Evolutionary conservation across 2,888 invertebrate species (phyloP), one percentile per base, ranked within the genome.

Genomic region (Drosophila leonis): DNA sequence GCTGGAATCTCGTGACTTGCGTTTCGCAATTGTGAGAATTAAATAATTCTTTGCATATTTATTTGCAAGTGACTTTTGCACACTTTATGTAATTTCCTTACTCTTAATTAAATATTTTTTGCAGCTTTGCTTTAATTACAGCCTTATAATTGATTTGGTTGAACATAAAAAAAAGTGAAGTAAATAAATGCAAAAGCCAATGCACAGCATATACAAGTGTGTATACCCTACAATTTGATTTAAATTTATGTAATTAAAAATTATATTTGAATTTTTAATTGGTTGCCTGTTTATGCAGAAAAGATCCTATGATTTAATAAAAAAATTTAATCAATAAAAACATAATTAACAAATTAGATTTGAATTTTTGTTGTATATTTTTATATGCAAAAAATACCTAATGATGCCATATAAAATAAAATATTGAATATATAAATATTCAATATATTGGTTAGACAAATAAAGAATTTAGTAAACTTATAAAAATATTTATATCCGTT

Each of bases 41-140:
- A 83, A 88, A 84, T 88, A 84, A 81, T 85, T 84, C 88, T 77
- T 88, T 84, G 83, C 85, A 88, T 88, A 84, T 85, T 88, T 87
- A 87, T 84, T 83, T 81, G 59, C 72, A 73, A 82, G 46, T 72
- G 65, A 15, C 65, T 65, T 15, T 65, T 78, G 64, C 51, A 18
- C 51, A 66, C 65, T 78, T 70, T 65, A 67, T 73, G 65, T 69
- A 76, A 84, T 83, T 84, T 87, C 83, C 83, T 82, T 71, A 82
- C 74, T 71, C 76, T 51, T 82, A 60, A 75, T 87, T 85, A 71
- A 73, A 13, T 49, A 8, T 54, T 61, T 72, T 56, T 57, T 61
- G 60, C 60, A 60, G 42, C 39, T 62, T 66, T 61, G 70, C 57
- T 72, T 68, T 75, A 72, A 72, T 72, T 71, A 65, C 57, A 49